A percentile compares a stretch with the other conserved stretches of the same genome.
phyloP scores from a whole-genome alignment of 2,797 vertebrate species.

The Poecilia picta region DNA sequence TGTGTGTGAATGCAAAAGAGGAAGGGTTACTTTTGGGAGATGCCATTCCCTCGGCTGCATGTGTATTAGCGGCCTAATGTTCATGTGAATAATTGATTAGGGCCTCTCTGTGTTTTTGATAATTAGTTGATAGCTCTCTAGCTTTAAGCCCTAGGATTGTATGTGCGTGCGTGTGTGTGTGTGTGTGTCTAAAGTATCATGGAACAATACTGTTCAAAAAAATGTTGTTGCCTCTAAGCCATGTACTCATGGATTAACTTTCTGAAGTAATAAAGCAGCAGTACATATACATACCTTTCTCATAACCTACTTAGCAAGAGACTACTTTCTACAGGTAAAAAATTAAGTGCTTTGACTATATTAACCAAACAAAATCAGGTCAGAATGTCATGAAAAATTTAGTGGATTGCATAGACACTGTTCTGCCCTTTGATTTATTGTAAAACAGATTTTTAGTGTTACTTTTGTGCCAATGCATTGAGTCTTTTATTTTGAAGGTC shows the following conservation, averaged over 20 bases:
- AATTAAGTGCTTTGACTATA: neutral
- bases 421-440: no score
- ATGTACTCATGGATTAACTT: constrained; percentile 62
- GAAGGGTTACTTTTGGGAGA: constrained; percentile 84
- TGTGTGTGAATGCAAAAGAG: constrained; percentile 36
- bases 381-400: neutral
- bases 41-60: constrained; percentile 83
- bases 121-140: constrained; percentile 93
- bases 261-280: constrained; percentile 53
- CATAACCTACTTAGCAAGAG: constrained; percentile 57
- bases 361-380: neutral
- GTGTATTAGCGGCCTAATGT: constrained; percentile 90
- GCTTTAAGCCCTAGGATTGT: constrained; percentile 83
- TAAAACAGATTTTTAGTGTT: no score
- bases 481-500: no score
- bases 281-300: constrained; percentile 57
- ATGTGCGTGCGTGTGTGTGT: constrained; percentile 63
- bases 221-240: constrained; percentile 59
- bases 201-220: constrained; percentile 62
- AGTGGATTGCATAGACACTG: neutral
- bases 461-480: no score
- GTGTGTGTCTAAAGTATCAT: constrained; percentile 50
- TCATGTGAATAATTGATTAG: constrained; percentile 98
- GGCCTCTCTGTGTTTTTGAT: constrained; percentile 86
- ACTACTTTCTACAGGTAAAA: neutral